Evolutionary conservation across 2,888 invertebrate genomes (phyloP).

Genomic region (Xanthorhoe designata): DNA sequence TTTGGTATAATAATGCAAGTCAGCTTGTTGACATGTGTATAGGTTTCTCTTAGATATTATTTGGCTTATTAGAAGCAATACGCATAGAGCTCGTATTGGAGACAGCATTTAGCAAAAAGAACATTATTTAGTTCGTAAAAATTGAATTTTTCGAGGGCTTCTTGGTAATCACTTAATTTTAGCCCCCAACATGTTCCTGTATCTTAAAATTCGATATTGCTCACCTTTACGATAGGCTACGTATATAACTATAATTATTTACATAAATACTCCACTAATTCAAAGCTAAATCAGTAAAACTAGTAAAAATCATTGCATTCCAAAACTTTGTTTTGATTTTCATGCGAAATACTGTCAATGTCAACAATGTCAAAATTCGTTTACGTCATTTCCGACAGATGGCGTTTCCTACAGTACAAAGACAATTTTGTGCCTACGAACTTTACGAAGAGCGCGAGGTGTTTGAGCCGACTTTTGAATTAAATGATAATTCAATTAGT

Average conservation of each 20-base stretch:
- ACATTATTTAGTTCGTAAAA: constrained; percentile 43
- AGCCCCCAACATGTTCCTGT: constrained; percentile 42
- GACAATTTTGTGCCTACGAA: constrained; percentile 16
- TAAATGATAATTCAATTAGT: too few species aligned
- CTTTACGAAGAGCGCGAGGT: background rate
- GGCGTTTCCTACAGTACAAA: constrained; percentile 47
- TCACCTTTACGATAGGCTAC: constrained; percentile 11
- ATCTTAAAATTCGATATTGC: constrained; percentile 32
- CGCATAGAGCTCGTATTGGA: constrained; percentile 46
- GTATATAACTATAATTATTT: constrained; percentile 14
- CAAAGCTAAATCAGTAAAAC: constrained; percentile 39
- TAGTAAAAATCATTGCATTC: constrained; percentile 42
- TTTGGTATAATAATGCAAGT: constrained; percentile 66
- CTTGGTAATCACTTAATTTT: constrained; percentile 37
- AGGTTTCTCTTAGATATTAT: constrained; percentile 45
- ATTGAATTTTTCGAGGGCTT: constrained; percentile 28
- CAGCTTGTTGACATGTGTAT: constrained; percentile 53
- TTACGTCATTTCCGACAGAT: constrained; percentile 44
- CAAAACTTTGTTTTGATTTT: constrained; percentile 53
- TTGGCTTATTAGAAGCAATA: constrained; percentile 46
- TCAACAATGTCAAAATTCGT: constrained; percentile 59
- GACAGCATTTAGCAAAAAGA: constrained; percentile 54
- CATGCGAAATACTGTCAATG: constrained; percentile 44
- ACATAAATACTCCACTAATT: constrained; percentile 11
- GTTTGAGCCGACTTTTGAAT: too few species aligned